phyloP scores from a whole-genome alignment of 37 sponge, comb jelly and placozoan genomes.

The Cliona cf. orientalis region DNA sequence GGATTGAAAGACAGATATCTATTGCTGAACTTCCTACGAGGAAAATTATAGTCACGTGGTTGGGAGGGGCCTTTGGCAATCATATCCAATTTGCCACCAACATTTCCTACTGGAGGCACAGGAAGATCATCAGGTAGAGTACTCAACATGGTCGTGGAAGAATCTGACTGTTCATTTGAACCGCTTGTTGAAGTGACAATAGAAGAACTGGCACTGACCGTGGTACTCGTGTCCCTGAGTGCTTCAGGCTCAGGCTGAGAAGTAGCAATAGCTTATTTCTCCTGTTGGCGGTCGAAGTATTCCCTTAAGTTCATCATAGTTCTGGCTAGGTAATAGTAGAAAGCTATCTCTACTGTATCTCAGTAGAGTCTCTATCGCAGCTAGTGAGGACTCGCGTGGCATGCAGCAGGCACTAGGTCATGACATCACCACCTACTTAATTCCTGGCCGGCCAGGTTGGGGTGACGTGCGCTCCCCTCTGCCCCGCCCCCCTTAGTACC shows the following conservation, averaged over 20 bases:
- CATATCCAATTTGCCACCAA: not conserved
- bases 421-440: not conserved
- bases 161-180: not conserved
- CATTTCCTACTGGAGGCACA: not conserved
- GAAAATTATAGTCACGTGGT: conserved; percentile 4
- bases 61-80: not conserved
- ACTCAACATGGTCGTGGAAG: not conserved
- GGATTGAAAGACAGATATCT: not conserved
- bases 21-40: not conserved
- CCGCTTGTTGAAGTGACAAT: not conserved
- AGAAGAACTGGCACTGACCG: no score
- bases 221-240: no score
- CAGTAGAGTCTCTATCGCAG: not conserved
- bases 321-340: no score
- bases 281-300: not conserved
- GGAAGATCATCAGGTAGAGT: not conserved
- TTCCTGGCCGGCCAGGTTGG: not conserved
- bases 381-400: not conserved
- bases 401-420: no score
- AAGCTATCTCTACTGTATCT: not conserved
- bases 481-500: no score
- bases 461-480: not conserved
- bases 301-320: not conserved
- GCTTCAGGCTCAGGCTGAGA: no score
- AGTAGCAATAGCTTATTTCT: no score